These are phyloP conservation scores for Aradophagus sp. DNA, from an alignment of 1,140 invertebrate species.

Conservation along the genomic window DNA sequence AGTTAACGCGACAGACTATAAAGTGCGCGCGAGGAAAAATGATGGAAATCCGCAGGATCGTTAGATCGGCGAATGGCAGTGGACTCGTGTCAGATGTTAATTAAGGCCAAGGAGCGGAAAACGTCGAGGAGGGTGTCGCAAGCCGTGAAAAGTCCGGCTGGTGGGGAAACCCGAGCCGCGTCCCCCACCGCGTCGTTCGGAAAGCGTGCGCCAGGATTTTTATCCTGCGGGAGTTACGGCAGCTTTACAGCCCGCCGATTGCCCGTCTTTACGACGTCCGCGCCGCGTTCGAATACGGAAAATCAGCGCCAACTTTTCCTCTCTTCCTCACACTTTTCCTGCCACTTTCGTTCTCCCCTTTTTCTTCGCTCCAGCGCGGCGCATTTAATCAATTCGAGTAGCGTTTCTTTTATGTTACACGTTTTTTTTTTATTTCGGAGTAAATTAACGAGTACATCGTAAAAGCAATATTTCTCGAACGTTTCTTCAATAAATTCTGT, in stretches of 20 bases:
- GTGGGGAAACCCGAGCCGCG: slow-evolving; percentile 28
- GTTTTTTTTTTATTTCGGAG: slow-evolving; percentile 30
- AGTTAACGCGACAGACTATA: slow-evolving; percentile 49
- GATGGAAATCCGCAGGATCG: slow-evolving; percentile 59
- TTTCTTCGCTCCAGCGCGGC: slow-evolving; percentile 15
- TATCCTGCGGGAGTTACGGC: slow-evolving; percentile 66
- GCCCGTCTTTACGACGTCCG: slow-evolving; percentile 62
- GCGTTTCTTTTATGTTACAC: slow-evolving; percentile 27
- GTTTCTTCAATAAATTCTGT: slow-evolving; percentile 17
- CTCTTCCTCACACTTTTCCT: slow-evolving; percentile 2
- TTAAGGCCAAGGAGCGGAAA: slow-evolving; percentile 73
- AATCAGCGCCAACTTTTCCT: slow-evolving; percentile 6
- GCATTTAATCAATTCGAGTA: slow-evolving; percentile 44
- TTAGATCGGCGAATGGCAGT: slow-evolving; percentile 60
- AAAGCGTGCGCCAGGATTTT: slow-evolving; percentile 67
- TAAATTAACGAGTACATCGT: slow-evolving; percentile 37
- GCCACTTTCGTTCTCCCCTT: background rate
- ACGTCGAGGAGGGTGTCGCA: slow-evolving; percentile 67
- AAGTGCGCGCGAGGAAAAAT: slow-evolving; percentile 50
- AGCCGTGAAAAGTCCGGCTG: slow-evolving; percentile 61
- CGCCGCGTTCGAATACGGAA: slow-evolving; percentile 43
- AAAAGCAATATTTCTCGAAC: slow-evolving; percentile 21
- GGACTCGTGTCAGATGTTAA: slow-evolving; percentile 72
- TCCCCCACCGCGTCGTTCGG: slow-evolving; percentile 28
- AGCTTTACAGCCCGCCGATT: slow-evolving; percentile 63